These are phyloP conservation scores for Puffinus mauretanicus DNA, from an alignment of 2,113 vertebrate species.

Conservation along the genomic window DNA sequence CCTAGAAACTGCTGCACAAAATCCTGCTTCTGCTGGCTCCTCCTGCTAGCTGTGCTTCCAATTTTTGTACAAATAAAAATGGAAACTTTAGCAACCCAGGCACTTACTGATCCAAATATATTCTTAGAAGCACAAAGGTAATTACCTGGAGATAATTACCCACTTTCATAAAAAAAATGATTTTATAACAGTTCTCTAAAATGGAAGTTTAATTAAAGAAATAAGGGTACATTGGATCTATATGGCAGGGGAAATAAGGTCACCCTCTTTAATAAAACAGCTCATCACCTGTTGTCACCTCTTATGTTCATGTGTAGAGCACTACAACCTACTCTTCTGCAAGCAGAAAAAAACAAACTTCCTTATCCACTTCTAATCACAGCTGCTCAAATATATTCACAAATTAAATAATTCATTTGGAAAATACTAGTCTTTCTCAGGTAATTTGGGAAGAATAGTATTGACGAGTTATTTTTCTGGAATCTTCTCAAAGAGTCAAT, in stretches of 20 bases:
- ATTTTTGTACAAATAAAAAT: neutral
- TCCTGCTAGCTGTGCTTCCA: neutral
- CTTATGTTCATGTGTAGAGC: neutral
- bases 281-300: neutral
- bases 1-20: neutral
- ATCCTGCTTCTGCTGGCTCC: neutral
- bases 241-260: neutral
- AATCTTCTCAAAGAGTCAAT: neutral
- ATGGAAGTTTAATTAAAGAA: neutral
- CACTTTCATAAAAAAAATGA: neutral
- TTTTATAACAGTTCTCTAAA: neutral
- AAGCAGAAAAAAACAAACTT: neutral
- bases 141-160: neutral
- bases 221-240: neutral
- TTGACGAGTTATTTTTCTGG: neutral
- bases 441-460: neutral
- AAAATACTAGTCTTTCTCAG: neutral
- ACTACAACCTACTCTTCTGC: neutral
- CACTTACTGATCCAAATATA: neutral
- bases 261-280: neutral
- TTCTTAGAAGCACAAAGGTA: neutral
- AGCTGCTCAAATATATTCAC: neutral
- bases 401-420: neutral
- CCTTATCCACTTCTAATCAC: conserved; percentile 32
- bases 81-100: neutral